Evolutionary conservation across 2,797 vertebrate species (phyloP), one percentile per base, ranked within the genome.

Genomic region (Eulemur mongoz): DNA sequence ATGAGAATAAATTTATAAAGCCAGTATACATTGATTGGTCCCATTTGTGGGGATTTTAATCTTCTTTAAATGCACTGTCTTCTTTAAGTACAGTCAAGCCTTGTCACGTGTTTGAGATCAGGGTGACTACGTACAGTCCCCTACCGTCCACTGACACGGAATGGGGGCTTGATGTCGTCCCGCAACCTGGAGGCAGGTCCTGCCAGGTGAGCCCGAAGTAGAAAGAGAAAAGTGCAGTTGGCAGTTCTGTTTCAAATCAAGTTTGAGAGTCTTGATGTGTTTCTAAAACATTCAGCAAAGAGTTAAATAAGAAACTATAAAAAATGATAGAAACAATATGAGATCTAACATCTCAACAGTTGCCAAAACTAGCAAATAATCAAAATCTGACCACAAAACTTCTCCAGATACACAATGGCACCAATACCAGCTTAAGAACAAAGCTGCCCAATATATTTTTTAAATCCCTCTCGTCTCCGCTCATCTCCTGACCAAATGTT

Each of bases 361-460:
- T 98, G 97, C 98, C 97, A 97, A 97, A 97, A 97, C 97, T 97
- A 97, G 93, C 38, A 70, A 96, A 95, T 97, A 96, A 97, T 98
- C 96, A 98, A 97, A 97, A 69, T 95, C 69, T 54, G 91, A 96
- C 90, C 80, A 65, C 96, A 98, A 73, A 95, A 84, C 82, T 94
- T 67, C 97, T 95, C 94, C 97, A 97, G 95, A 98, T 84, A 76
- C 79, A 25, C 61, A 69, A 65, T 91, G 90, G 96, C 82, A 81
- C 94, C 93, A 61, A 67, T 40, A 87, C 38, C 85, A 93, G 50
- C 79, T 88, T 91, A 25, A 97, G 96, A 96, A 96, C 86, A 97
- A 98, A 95, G 45, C 54, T 73, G 43, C n/a, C 75, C 91, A 52
- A 69, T 89, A 89, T 90, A 94, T 86, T 81, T 89, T 61, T 84